These are phyloP conservation scores for Chinchilla lanigera DNA, from an alignment of 2,113 vertebrate species.

Conservation along the genomic window DNA sequence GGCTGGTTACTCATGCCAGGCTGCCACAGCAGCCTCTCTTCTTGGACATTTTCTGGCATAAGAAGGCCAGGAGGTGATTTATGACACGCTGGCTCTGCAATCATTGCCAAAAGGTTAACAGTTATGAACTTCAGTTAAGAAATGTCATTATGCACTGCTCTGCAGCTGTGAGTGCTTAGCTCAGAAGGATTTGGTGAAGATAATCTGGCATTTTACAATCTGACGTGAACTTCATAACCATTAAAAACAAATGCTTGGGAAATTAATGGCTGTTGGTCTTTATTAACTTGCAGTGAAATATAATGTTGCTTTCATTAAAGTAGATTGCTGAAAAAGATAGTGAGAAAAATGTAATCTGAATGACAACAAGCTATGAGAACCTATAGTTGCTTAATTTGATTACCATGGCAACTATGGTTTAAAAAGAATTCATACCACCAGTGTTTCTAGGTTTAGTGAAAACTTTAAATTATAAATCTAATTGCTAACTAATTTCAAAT, in stretches of 20 bases:
- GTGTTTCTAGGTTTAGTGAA: slow-evolving; percentile 54
- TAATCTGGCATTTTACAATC: slow-evolving; percentile 45
- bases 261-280: slow-evolving; percentile 40
- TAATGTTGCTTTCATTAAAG: slow-evolving; percentile 65
- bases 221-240: slow-evolving; percentile 59
- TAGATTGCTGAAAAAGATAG: slow-evolving; percentile 65
- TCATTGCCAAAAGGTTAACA: slow-evolving; percentile 62
- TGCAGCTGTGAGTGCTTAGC: slow-evolving; percentile 46
- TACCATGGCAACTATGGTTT: slow-evolving; percentile 79
- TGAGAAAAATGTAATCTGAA: slow-evolving; percentile 68
- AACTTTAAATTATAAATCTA: slow-evolving; percentile 51
- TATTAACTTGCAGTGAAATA: slow-evolving; percentile 72
- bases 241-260: slow-evolving; percentile 64
- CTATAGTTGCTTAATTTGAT: slow-evolving; percentile 69
- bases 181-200: background rate
- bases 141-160: slow-evolving; percentile 55
- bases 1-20: background rate
- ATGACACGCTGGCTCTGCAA: background rate
- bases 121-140: slow-evolving; percentile 57
- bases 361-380: slow-evolving; percentile 61
- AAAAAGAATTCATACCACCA: slow-evolving; percentile 17
- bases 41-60: background rate
- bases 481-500: slow-evolving; percentile 72
- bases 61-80: slow-evolving; percentile 48
- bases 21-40: background rate